Percentiles rank a stretch among this genome's conserved stretches.
These are phyloP conservation scores for Alectura lathami DNA, from an alignment of 2,113 vertebrate genomes.

Conservation along the genomic window DNA sequence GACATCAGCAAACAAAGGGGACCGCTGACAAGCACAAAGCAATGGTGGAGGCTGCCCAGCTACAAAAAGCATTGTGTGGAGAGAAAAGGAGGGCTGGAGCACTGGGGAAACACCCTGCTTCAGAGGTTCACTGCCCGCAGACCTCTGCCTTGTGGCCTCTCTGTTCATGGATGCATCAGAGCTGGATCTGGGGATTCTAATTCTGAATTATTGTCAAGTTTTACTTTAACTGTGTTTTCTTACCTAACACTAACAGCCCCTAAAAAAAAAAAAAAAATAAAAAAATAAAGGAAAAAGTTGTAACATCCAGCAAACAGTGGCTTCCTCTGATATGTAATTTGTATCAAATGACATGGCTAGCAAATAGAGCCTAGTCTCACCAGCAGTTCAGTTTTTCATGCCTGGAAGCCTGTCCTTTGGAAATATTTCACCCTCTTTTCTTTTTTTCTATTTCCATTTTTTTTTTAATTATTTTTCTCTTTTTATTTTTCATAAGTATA, in stretches of 20 bases:
- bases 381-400: background rate
- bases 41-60: background rate
- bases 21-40: background rate
- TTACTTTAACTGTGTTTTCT: background rate
- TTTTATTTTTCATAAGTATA: background rate
- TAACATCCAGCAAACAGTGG: background rate
- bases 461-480: background rate
- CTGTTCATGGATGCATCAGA: background rate
- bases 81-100: background rate
- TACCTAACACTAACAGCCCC: background rate
- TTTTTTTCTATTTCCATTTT: fast-evolving
- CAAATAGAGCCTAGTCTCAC: background rate
- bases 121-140: fast-evolving
- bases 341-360: background rate
- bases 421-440: background rate
- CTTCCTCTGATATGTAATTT: background rate
- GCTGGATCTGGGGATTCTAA: background rate
- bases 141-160: background rate
- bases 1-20: background rate
- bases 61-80: background rate
- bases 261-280: background rate
- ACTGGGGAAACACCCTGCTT: background rate
- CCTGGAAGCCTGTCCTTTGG: background rate
- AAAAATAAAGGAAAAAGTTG: background rate
- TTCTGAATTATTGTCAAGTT: background rate